Evolutionary conservation across 2,113 vertebrate genomes (phyloP).

Genomic region (Donacobius atricapilla): DNA sequence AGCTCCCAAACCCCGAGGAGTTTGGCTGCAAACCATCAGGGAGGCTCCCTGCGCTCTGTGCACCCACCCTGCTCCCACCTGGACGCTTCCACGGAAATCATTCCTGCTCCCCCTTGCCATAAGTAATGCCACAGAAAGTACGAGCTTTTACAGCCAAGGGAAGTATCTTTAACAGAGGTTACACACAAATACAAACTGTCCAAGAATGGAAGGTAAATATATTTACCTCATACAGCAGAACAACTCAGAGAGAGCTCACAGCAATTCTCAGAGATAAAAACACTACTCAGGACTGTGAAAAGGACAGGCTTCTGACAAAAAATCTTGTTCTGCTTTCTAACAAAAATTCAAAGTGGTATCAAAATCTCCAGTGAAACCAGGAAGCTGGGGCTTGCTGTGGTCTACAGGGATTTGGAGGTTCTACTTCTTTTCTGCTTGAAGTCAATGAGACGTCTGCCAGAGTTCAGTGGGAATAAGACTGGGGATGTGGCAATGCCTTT

Average conservation of each 20-base stretch:
- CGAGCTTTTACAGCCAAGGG: background rate
- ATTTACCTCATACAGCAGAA: background rate
- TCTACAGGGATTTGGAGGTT: background rate
- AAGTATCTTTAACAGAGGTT: background rate
- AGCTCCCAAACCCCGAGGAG: background rate
- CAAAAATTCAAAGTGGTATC: background rate
- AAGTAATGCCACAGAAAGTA: accelerated
- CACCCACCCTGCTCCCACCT: background rate
- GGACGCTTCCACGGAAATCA: accelerated
- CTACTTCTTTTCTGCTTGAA: background rate
- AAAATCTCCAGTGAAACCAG: background rate
- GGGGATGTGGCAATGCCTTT: background rate
- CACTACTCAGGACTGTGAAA: background rate
- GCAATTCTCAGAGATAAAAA: background rate
- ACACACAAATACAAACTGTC: background rate
- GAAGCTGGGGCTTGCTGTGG: background rate
- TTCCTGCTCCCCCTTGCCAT: background rate
- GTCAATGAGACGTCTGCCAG: background rate
- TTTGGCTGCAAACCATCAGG: accelerated
- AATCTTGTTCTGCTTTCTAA: background rate
- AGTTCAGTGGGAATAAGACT: background rate
- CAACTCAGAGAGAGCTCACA: background rate
- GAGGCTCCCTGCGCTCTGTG: background rate
- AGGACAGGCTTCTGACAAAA: background rate
- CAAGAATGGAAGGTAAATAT: background rate